Evolutionary conservation across 1,140 invertebrate genomes (phyloP), one percentile per base, ranked within the genome.

Genomic region (Anoplolepis gracilipes): DNA sequence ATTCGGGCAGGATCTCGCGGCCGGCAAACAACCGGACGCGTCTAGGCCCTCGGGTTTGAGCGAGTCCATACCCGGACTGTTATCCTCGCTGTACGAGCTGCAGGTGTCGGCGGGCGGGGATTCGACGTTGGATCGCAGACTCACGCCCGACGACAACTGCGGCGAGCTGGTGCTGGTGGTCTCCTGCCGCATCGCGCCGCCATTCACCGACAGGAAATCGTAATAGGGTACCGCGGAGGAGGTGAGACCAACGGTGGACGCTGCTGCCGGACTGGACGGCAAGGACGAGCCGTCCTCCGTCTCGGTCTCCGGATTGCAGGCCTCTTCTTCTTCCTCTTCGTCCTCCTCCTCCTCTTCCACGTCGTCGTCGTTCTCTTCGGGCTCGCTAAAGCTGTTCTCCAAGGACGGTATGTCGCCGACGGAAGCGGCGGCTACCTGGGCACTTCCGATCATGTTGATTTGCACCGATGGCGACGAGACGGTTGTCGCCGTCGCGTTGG

Each of bases 11-110:
- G 93, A 96, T 59, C 94, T 95, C 75, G 90, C 96, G 78, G 90
- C 95, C 0, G 96, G 96, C 85, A 96, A 91, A 73, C 94, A 95
- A 28, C 94, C 94, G 0, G 92, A 53, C 7, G 88, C 85, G 22
- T 95, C 96, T 25, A 95, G 81, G 7, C 86, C 82, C 62, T 96
- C 92, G 6, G 95, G 95, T 28, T 96, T 95, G 10, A 96, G 85
- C 6, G 95, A 92, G 25, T 95, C 94, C 10, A 88, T 84, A 0
- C 59, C 53, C 0, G 89, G 62, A 57, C 70, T 39, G 67, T 72
- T 91, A 19, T 93, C 93, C 55, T 93, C 94, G n/a, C 91, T 87
- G 86, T 93, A 93, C 65, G 95, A 91, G 86, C 94, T 94, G 75
- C 95, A 92, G 13, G 94, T 94, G 25, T 95, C 95, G 19, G 36